A percentile compares a stretch with the other conserved stretches of the same genome.
These are phyloP conservation scores for Xanthia icteritia DNA, from an alignment of 2,888 invertebrate species.

Conservation along the genomic window DNA sequence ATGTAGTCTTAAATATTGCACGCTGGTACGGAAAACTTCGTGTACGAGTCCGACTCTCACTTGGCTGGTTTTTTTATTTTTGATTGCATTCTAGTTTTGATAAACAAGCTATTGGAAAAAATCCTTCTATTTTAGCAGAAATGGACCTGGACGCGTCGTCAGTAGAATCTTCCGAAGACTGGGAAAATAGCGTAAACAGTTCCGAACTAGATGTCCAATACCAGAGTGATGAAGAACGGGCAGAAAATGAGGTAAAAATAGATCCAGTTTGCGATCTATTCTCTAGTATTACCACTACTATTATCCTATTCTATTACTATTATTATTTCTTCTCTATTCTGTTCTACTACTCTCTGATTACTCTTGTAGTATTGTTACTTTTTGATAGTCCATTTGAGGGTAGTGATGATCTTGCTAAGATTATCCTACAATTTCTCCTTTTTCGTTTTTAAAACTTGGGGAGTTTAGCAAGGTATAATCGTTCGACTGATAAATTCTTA, in stretches of 20 bases:
- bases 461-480: too few species aligned
- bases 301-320: slow-evolving; percentile 17
- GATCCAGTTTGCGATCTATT: background rate
- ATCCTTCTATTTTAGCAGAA: slow-evolving; percentile 66
- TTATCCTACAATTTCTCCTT: slow-evolving; percentile 17
- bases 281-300: background rate
- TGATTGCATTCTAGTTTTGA: background rate
- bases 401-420: background rate
- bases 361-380: slow-evolving; percentile 8
- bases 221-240: slow-evolving; percentile 89
- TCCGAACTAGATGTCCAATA: slow-evolving; percentile 91
- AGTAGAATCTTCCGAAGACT: slow-evolving; percentile 88
- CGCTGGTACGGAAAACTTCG: too few species aligned
- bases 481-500: too few species aligned
- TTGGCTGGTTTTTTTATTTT: too few species aligned
- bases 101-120: background rate
- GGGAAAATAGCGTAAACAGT: slow-evolving; percentile 91
- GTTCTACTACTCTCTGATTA: slow-evolving; percentile 1
- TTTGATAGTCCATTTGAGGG: background rate
- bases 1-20: too few species aligned
- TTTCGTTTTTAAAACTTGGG: slow-evolving; percentile 11
- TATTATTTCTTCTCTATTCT: slow-evolving; percentile 20
- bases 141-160: slow-evolving; percentile 85
- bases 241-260: slow-evolving; percentile 87
- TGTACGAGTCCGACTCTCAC: too few species aligned